These are phyloP conservation scores for Propsilocerus akamusi DNA, from an alignment of 1,140 invertebrate species.

Conservation along the genomic window DNA sequence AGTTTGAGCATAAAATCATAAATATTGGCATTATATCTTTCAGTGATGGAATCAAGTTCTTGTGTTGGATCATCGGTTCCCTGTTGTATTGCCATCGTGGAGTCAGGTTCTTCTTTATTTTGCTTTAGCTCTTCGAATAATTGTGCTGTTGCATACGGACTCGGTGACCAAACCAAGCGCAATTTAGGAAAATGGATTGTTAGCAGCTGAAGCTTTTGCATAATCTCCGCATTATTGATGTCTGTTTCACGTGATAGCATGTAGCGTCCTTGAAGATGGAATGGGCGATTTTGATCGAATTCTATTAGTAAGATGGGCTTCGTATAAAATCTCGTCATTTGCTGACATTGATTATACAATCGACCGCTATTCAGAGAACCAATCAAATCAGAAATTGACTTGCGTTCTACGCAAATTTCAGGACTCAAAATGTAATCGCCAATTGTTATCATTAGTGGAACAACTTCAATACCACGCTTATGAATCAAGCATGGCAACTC, in stretches of 20 bases:
- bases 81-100: conserved; percentile 40
- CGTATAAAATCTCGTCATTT: conserved; percentile 75
- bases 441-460: conserved; percentile 78
- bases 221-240: conserved; percentile 52
- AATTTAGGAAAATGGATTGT: conserved; percentile 89
- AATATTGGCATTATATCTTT: conserved; percentile 55
- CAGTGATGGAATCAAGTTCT: conserved; percentile 30
- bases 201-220: conserved; percentile 71
- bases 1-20: conserved; percentile 80
- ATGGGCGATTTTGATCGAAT: conserved; percentile 88
- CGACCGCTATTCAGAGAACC: conserved; percentile 88
- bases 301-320: conserved; percentile 90
- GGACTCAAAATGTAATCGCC: conserved; percentile 96
- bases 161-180: conserved; percentile 87
- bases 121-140: conserved; percentile 81
- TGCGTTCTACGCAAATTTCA: conserved; percentile 91
- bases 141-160: conserved; percentile 86
- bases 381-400: conserved; percentile 93
- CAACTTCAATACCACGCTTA: conserved; percentile 79
- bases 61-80: conserved; percentile 40
- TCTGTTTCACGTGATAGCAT: conserved; percentile 50
- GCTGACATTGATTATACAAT: conserved; percentile 83
- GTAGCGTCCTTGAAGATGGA: conserved; percentile 63
- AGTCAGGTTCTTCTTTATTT: conserved; percentile 58
- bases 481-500: conserved; percentile 90